These are phyloP conservation scores for Cassiopea andromeda DNA, from an alignment of 30 jellyfish, hydroid and myxozoan species.

Conservation along the genomic window DNA sequence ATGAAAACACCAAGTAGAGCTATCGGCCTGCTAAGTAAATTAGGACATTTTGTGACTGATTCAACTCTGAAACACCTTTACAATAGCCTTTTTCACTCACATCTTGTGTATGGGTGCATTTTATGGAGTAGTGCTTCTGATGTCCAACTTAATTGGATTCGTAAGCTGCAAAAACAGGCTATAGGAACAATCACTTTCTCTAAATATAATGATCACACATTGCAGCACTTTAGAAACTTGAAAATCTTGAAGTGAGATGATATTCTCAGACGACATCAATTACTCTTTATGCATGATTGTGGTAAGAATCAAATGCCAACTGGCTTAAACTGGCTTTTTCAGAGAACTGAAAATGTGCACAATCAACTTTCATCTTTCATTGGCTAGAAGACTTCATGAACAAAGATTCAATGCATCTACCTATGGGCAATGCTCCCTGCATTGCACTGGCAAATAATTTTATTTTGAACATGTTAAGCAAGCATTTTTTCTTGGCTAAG, in stretches of 20 bases:
- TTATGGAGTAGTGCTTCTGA: constrained; percentile 26
- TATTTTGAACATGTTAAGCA: too few relatives aligned
- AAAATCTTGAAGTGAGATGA: background rate
- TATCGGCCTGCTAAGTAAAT: constrained; percentile 20
- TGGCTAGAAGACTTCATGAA: background rate
- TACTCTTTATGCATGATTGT: background rate
- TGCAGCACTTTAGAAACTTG: background rate
- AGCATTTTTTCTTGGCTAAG: too few relatives aligned
- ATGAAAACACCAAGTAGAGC: background rate
- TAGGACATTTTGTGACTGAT: constrained; percentile 1
- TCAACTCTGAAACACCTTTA: constrained; percentile 12
- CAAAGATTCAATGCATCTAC: background rate
- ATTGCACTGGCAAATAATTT: background rate
- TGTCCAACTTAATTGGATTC: constrained; percentile 1
- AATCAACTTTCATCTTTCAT: constrained; percentile 10
- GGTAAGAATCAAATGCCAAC: constrained; percentile 8
- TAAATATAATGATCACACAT: background rate
- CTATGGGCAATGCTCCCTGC: constrained; percentile 1
- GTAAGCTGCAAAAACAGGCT: background rate
- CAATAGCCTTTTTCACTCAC: background rate
- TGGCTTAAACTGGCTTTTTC: constrained; percentile 22
- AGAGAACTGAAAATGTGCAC: constrained; percentile 2
- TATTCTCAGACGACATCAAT: background rate
- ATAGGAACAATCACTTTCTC: constrained; percentile 20
- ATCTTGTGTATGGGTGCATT: constrained; percentile 11